A percentile compares a stretch with the other conserved stretches of the same genome.
Evolutionary conservation across 2,888 invertebrate species (phyloP).

Genomic region (Chaitophorus viminalis): DNA sequence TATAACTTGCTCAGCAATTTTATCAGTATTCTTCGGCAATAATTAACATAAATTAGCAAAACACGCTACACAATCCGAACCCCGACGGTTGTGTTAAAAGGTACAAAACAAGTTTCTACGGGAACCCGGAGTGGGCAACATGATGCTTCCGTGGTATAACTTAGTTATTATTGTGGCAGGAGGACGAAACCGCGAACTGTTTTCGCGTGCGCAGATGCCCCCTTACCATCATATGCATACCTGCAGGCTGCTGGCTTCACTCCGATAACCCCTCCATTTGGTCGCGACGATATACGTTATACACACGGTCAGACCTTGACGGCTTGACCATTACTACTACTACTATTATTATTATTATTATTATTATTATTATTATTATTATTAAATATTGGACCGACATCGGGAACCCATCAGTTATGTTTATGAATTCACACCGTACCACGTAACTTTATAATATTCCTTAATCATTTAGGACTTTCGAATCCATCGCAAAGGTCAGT

Average conservation of each 20-base stretch:
- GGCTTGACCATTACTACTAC: slow-evolving; percentile 50
- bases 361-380: slow-evolving; percentile 7
- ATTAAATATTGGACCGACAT: slow-evolving; percentile 29
- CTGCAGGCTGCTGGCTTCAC: background rate
- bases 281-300: background rate
- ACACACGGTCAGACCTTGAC: slow-evolving; percentile 49
- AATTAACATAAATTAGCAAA: too few species aligned
- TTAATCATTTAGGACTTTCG: background rate
- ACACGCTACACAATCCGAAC: too few species aligned
- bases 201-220: background rate
- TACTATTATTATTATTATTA: too few species aligned
- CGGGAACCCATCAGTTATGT: slow-evolving; percentile 38
- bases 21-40: too few species aligned
- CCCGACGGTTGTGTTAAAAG: background rate
- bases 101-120: slow-evolving; percentile 43
- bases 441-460: background rate
- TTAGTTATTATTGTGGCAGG: background rate
- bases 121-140: background rate
- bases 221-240: too few species aligned
- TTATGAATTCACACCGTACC: slow-evolving; percentile 25
- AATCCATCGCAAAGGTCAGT: slow-evolving; percentile 33
- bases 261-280: slow-evolving; percentile 17
- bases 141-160: background rate
- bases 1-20: too few species aligned
- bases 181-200: slow-evolving; percentile 25